phyloP scores from a whole-genome alignment of 2,113 vertebrate species.

The Mustela nigripes region DNA sequence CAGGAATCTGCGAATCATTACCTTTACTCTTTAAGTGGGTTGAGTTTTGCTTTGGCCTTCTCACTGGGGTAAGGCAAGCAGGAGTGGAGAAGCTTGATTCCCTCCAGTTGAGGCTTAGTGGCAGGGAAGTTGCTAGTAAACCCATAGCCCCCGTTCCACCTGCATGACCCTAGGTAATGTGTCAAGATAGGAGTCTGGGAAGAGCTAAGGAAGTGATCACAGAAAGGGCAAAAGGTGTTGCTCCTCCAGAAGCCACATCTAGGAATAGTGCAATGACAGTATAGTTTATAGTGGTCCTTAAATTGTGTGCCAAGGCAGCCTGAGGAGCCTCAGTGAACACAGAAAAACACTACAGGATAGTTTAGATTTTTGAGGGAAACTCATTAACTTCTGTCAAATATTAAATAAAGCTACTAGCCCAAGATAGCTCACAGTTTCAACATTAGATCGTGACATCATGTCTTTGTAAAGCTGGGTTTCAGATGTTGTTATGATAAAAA shows the following conservation, averaged over 20 bases:
- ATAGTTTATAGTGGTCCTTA: background rate
- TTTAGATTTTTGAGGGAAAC: background rate
- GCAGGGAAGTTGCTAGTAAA: background rate
- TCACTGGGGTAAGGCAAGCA: background rate
- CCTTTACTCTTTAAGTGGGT: background rate
- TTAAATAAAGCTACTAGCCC: background rate
- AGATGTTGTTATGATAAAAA: background rate
- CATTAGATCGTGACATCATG: background rate
- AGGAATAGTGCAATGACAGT: too few relatives aligned
- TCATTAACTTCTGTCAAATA: background rate
- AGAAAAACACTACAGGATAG: rapidly evolving
- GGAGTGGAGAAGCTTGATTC: background rate
- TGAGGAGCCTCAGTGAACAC: background rate
- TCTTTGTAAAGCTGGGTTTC: slow-evolving; percentile 35
- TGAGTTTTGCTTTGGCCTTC: background rate
- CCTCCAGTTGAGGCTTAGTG: background rate
- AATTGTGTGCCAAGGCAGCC: background rate
- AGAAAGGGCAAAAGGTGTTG: background rate
- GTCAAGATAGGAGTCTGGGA: background rate
- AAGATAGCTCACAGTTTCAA: background rate
- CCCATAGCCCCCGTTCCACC: background rate
- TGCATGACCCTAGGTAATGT: background rate
- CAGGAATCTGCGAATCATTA: background rate
- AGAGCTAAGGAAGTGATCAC: background rate
- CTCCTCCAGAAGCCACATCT: background rate